Base-by-base conservation (phyloP, 2,888 invertebrate species). In the Linhomoeus sp. region DNA sequence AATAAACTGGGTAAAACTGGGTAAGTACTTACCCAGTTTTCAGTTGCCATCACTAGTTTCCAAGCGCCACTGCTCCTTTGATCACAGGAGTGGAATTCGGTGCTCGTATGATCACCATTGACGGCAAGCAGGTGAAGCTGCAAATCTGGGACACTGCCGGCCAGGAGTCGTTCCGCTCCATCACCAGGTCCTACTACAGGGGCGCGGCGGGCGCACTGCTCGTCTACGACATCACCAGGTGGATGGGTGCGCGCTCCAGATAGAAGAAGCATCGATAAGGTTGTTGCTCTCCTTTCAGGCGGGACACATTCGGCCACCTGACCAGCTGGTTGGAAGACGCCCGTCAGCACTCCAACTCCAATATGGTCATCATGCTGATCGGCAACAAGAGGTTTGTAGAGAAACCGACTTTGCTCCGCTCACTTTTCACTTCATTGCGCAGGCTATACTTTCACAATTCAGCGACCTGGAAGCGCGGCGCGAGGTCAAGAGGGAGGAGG, bases 361-460 rank as follows among this genome's bases (percentile, higher is more conserved):
- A 99, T 70, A 99, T 99, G 97, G 97, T 99, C 56, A 99, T 99
- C 63, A 99, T 99, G 97, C 75, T 99, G 49, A 97, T 99, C 69
- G 97, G 97, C 53, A 99, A 99, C 72, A 99, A 99, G 74, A 90
- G 86, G 86, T 85, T 53, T 15, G 38, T 9, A 38, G 12, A 7
- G 19, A 38, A n/a, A 14, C 12, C 7, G 19, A 12, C 12, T 33
- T 9, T 15, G 15, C n/a, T 38, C 7, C n/a, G 15, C 7, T 9
- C 15, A 33, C 33, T 33, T 15, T 9, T 33, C 9, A 33, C 9
- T 15, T 12, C n/a, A n/a, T n/a, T n/a, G n/a, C n/a, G n/a, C n/a
- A 7, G 14, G 7, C 12, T 19, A 9, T 19, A n/a, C 7, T 12
- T n/a, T n/a, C n/a, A n/a, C n/a, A n/a, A 12, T 29, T 62, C 29